Evolutionary conservation across 2,797 vertebrate species (phyloP), one percentile per base, ranked within the genome.

Genomic region (Acanthopagrus latus): DNA sequence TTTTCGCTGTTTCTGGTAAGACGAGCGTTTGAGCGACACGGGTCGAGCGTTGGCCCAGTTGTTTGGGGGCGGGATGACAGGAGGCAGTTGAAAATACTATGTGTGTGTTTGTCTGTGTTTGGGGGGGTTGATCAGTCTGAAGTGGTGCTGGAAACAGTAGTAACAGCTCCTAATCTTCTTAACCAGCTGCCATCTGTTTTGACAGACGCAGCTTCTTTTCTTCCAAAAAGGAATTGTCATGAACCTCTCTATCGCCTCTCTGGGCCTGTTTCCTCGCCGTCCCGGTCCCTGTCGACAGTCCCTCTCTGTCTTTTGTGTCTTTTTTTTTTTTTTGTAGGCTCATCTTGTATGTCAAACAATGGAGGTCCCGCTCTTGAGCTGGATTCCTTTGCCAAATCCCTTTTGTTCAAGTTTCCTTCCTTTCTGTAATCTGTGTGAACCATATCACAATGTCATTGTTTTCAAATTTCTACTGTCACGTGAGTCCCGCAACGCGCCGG

Each of bases 161-260:
- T 82, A 87, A 67, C 79, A 81, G 71, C 63, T 18, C 51, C 65
- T 94, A 95, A 95, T 95, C 94, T 93, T 85, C 92, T 92, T 92
- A 82, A 84, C 85, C 91, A 92, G 92, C 87, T 73, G 80, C 89
- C 92, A 87, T 93, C 92, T 94, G 91, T 90, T 93, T 90, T 85
- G 80, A 88, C 80, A 87, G 74, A 86, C 80, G 72, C 69, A 59
- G 77, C 80, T 77, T 87, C 63, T 89, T 90, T 76, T 73, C 43
- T 76, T 70, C 43, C 70, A 64, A 80, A 80, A 82, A 85, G 77
- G 73, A 76, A 71, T 65, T 73, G 71, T 76, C 65, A 69, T 48
- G 43, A 9, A 38, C 44, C 48, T 54, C 43, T 52, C 70, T 68
- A 66, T 84, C 52, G 27, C 67, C 21, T 69, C 47, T 23, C 27